A percentile compares a stretch with the other conserved stretches of the same genome.
phyloP scores from a whole-genome alignment of 1,140 invertebrate genomes.

The Atta colombica region DNA sequence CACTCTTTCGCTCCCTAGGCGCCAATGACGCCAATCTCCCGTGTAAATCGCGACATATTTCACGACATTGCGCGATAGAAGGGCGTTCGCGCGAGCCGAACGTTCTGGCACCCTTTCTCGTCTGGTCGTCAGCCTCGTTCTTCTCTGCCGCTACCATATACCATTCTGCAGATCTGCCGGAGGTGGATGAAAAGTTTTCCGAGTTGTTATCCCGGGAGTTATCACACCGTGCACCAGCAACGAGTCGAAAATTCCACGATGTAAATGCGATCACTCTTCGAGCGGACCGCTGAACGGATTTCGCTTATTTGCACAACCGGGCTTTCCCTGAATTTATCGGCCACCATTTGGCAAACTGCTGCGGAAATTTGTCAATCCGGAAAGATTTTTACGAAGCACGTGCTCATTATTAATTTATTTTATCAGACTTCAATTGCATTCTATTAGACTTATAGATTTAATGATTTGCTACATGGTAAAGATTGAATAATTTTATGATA shows the following conservation, averaged over 20 bases:
- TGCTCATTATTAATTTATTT: slow-evolving; percentile 2
- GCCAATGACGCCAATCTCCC: slow-evolving; percentile 86
- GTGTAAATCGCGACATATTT: slow-evolving; percentile 87
- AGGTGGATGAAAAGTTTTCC: slow-evolving; percentile 75
- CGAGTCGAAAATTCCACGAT: slow-evolving; percentile 66
- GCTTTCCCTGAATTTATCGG: slow-evolving; percentile 6
- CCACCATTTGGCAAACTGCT: slow-evolving; percentile 26
- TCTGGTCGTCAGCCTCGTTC: slow-evolving; percentile 2
- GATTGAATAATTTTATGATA: not conserved
- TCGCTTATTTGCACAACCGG: slow-evolving; percentile 17
- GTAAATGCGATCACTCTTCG: slow-evolving; percentile 45
- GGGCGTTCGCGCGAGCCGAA: slow-evolving; percentile 16
- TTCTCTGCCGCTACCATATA: not conserved
- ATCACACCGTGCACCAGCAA: slow-evolving; percentile 55
- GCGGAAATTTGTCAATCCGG: not conserved
- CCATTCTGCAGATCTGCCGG: slow-evolving; percentile 57
- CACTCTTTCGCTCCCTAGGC: slow-evolving; percentile 80
- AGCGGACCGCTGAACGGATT: slow-evolving; percentile 26
- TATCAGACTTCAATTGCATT: not conserved
- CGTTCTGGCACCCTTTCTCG: slow-evolving; percentile 25
- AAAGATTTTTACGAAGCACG: slow-evolving; percentile 19
- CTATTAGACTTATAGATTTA: not conserved
- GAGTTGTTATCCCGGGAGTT: slow-evolving; percentile 74
- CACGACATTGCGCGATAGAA: slow-evolving; percentile 75
- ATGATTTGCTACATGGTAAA: not conserved